Percentiles rank a stretch among this genome's conserved stretches.
phyloP scores from a whole-genome alignment of 2,797 vertebrate genomes.

The Danio jaintianensis region DNA sequence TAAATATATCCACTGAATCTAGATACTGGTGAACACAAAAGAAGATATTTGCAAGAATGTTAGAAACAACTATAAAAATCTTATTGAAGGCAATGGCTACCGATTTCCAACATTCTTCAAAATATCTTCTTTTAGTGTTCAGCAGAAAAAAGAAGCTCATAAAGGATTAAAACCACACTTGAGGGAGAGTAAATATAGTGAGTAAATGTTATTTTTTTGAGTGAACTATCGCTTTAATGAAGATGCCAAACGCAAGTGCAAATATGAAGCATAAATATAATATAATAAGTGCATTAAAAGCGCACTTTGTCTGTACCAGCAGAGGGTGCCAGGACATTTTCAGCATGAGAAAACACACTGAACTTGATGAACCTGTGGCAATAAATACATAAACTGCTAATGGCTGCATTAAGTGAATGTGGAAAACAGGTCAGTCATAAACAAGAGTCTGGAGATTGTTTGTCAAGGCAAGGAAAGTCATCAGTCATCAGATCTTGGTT shows the following conservation, averaged over 20 bases:
- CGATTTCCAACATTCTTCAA: too few relatives aligned
- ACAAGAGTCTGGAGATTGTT: background rate
- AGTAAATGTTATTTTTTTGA: too few relatives aligned
- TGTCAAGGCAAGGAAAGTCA: background rate
- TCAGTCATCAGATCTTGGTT: background rate
- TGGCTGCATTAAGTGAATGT: slow-evolving; percentile 4
- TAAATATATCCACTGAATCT: too few relatives aligned
- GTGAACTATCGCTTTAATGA: too few relatives aligned
- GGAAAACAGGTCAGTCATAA: background rate
- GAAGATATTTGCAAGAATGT: too few relatives aligned
- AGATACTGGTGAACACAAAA: too few relatives aligned
- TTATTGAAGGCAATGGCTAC: too few relatives aligned
- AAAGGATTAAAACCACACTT: too few relatives aligned
- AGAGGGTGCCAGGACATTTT: slow-evolving; percentile 28
- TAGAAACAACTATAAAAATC: too few relatives aligned
- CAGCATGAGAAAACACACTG: background rate
- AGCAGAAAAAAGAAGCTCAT: too few relatives aligned
- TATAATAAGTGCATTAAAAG: background rate
- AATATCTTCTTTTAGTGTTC: too few relatives aligned
- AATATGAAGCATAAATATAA: background rate
- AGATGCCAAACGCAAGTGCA: background rate
- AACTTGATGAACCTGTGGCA: background rate
- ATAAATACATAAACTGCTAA: background rate
- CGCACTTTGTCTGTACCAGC: background rate
- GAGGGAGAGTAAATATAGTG: too few relatives aligned